A percentile compares a stretch with the other conserved stretches of the same genome.
phyloP scores from a whole-genome alignment of 2,888 invertebrate genomes.

The Hartigia nigra region DNA sequence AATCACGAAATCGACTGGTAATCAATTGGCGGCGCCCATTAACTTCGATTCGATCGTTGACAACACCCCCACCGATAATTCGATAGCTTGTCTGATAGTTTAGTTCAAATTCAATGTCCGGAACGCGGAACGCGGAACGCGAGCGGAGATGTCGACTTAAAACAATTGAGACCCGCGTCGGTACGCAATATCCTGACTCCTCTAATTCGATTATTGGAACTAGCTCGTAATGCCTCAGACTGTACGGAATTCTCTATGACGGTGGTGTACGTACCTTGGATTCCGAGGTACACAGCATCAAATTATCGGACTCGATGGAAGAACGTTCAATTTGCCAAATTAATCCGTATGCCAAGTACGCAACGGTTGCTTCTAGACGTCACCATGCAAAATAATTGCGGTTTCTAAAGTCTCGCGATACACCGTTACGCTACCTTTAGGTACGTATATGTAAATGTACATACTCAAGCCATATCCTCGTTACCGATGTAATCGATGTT shows the following conservation, averaged over 20 bases:
- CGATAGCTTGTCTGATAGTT: constrained; percentile 59
- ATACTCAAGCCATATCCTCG: not conserved
- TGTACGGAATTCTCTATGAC: constrained; percentile 15
- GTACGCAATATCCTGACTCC: constrained; percentile 66
- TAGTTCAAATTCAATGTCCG: constrained; percentile 66
- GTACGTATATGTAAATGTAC: not conserved
- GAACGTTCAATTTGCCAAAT: constrained; percentile 64
- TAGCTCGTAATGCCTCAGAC: constrained; percentile 47
- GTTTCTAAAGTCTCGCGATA: not conserved
- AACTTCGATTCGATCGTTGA: not conserved
- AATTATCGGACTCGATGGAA: constrained; percentile 64
- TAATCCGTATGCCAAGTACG: constrained; percentile 44
- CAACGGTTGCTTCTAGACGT: not conserved
- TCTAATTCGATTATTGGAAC: constrained; percentile 63
- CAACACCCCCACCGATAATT: constrained; percentile 47
- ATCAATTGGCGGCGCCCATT: not conserved
- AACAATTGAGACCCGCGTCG: constrained; percentile 61
- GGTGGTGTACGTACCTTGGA: constrained; percentile 6
- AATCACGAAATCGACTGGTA: not conserved
- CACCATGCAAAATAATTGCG: not conserved
- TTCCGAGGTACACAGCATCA: constrained; percentile 27
- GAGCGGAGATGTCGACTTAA: constrained; percentile 64
- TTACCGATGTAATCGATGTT: not conserved
- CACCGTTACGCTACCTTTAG: not conserved
- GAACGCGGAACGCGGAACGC: constrained; percentile 31